These are phyloP conservation scores for Goniozus legneri DNA, from an alignment of 1,140 invertebrate species.

Conservation along the genomic window DNA sequence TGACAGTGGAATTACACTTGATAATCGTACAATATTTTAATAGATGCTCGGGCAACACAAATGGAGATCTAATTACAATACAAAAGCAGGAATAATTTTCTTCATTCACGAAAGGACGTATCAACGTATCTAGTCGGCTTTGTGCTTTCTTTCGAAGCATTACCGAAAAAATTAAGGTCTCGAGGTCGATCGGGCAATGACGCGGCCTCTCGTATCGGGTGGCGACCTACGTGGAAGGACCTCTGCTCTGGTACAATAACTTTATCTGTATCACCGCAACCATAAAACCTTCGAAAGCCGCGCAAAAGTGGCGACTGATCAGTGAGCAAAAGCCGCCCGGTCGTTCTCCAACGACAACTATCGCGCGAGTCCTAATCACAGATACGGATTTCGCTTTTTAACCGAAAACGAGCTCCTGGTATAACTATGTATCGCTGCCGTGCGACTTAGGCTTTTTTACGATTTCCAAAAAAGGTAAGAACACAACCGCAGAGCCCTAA, in stretches of 20 bases:
- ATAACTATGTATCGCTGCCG: conserved; percentile 7
- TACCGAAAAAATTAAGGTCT: background rate
- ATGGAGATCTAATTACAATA: no score
- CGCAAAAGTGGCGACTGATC: conserved; percentile 26
- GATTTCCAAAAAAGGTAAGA: no score
- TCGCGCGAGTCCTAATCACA: no score
- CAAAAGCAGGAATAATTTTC: no score
- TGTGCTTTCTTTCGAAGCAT: background rate
- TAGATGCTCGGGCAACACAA: no score
- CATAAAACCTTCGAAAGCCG: conserved; percentile 6
- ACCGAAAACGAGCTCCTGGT: conserved; percentile 8
- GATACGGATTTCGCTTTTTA: conserved; percentile 24
- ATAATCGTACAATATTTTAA: background rate
- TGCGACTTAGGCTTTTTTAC: conserved; percentile 3
- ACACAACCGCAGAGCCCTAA: no score
- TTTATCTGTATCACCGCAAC: conserved; percentile 15
- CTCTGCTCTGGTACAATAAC: conserved; percentile 18
- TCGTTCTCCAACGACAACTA: conserved; percentile 24
- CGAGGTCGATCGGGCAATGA: background rate
- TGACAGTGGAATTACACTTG: background rate
- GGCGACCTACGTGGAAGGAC: conserved; percentile 8
- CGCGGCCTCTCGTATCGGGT: background rate
- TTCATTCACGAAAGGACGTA: no score
- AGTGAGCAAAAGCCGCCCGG: conserved; percentile 18
- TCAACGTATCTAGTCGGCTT: no score